phyloP scores from a whole-genome alignment of 2,797 vertebrate genomes.

The Craterocephalus amniculus region DNA sequence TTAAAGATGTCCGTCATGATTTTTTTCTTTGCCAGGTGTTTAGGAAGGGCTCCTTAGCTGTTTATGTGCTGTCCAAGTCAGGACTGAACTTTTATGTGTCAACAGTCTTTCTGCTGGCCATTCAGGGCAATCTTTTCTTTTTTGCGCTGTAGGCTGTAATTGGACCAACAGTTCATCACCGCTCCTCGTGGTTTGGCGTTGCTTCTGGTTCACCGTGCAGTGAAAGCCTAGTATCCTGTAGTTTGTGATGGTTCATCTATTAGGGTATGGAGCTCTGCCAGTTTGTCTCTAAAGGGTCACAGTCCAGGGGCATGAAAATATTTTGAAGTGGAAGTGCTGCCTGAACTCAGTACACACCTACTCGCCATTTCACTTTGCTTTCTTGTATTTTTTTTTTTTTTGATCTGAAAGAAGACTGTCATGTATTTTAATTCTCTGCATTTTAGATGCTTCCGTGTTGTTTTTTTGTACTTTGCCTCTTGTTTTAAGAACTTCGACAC shows the following conservation, averaged over 20 bases:
- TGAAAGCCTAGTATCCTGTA: conserved; percentile 60
- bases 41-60: conserved; percentile 56
- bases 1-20: conserved; percentile 62
- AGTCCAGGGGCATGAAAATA: conserved; percentile 52
- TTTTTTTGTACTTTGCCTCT: conserved; percentile 51
- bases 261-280: conserved; percentile 36
- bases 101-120: conserved; percentile 65
- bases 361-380: conserved; percentile 65
- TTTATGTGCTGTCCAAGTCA: conserved; percentile 68
- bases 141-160: conserved; percentile 50
- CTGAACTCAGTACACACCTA: conserved; percentile 55
- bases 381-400: conserved; percentile 18
- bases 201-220: conserved; percentile 53
- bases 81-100: conserved; percentile 67
- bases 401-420: conserved; percentile 49
- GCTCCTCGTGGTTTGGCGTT: conserved; percentile 56
- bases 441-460: conserved; percentile 71
- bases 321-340: conserved; percentile 57
- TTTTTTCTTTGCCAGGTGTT: conserved; percentile 45
- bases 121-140: conserved; percentile 53
- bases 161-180: conserved; percentile 58
- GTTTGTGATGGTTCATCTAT: conserved; percentile 54
- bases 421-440: conserved; percentile 72
- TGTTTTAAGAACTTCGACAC: conserved; percentile 58
- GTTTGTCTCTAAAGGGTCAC: conserved; percentile 49